These are phyloP conservation scores for Halichondria panicea DNA, from an alignment of 37 sponge, comb jelly and placozoan species.

Conservation along the genomic window DNA sequence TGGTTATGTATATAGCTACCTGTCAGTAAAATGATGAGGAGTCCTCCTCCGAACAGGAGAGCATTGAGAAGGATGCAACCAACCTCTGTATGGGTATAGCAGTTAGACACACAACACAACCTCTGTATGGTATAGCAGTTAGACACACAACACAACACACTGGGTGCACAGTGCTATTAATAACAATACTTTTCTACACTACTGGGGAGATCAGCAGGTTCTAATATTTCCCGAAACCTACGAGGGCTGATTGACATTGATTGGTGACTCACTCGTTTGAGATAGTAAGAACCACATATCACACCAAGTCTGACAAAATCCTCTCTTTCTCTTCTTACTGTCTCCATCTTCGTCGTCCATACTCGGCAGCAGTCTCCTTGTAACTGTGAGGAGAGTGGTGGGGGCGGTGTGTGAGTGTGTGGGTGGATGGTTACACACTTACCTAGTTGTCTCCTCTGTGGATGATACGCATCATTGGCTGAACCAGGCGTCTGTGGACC, in stretches of 20 bases:
- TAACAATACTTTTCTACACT: neutral
- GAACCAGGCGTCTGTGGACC: no score
- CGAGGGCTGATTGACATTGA: neutral
- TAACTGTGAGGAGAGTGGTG: no score
- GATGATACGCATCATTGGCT: no score
- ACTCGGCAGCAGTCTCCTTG: no score
- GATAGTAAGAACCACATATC: slow-evolving; percentile 56
- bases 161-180: neutral
- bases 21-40: slow-evolving; percentile 19
- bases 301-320: slow-evolving; percentile 62
- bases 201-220: neutral
- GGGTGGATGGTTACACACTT: no score
- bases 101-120: no score
- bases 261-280: slow-evolving; percentile 29
- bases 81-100: slow-evolving; percentile 26
- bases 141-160: no score
- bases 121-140: no score
- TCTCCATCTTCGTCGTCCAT: neutral
- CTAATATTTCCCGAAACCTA: no score
- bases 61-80: slow-evolving; percentile 21
- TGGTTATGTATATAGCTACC: neutral
- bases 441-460: no score
- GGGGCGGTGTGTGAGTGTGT: no score
- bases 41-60: slow-evolving; percentile 26
- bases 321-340: slow-evolving; percentile 9